phyloP scores from a whole-genome alignment of 1,140 invertebrate genomes.

The Melitaea cinxia region DNA sequence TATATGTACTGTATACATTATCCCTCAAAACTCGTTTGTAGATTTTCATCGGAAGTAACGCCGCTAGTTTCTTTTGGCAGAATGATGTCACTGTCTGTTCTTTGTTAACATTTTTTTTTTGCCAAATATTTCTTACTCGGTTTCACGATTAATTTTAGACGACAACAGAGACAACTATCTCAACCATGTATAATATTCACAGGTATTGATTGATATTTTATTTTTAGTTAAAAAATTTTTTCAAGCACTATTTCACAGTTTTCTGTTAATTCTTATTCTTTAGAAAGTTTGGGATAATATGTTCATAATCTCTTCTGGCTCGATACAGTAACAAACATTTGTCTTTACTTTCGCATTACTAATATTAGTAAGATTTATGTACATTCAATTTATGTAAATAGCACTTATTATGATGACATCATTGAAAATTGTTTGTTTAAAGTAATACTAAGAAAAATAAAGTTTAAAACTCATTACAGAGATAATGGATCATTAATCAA shows the following conservation, averaged over 20 bases:
- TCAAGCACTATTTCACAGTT: no score
- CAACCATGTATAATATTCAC: no score
- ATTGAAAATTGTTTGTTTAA: background rate
- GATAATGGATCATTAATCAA: background rate
- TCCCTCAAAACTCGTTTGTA: constrained; percentile 12
- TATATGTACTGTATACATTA: background rate
- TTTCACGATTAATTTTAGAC: constrained; percentile 24
- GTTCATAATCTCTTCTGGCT: no score
- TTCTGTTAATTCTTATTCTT: no score
- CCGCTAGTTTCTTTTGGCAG: constrained; percentile 15
- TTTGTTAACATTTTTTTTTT: constrained; percentile 37
- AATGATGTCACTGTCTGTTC: constrained; percentile 32
- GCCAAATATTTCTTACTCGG: constrained; percentile 33
- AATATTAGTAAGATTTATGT: no score
- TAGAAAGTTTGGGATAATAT: no score
- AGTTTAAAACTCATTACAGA: background rate
- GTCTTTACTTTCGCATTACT: no score
- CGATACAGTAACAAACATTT: no score
- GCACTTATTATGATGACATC: background rate
- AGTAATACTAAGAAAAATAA: background rate
- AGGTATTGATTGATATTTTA: no score
- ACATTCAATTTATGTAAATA: no score
- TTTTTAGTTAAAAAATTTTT: no score
- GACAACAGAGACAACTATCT: background rate
- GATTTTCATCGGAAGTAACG: constrained; percentile 25